Evolutionary conservation across 2,113 vertebrate species (phyloP), one percentile per base, ranked within the genome.

Genomic region (Lagenorhynchus albirostris): DNA sequence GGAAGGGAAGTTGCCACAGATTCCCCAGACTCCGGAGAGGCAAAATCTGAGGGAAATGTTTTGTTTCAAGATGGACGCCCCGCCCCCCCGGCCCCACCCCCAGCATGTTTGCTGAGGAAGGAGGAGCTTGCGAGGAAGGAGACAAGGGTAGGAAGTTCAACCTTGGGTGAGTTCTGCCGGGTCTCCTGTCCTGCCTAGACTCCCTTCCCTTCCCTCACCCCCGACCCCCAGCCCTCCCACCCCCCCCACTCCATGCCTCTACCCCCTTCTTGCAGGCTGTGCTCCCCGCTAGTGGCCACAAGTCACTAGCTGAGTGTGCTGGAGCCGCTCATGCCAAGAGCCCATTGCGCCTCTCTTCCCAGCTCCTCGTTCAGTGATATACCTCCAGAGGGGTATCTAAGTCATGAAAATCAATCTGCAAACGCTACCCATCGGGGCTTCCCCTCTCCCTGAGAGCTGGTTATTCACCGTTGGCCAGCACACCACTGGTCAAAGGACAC

Each of bases 371-470:
- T 67, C 23, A 44, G 29, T 58, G 71, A 67, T 53, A 70, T 38
- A 38, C 38, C 38, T 14, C 1, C 11, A 50, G 33, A 58, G 36
- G 20, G 89, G 23, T 50, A 18, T 38, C 26, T 70, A 76, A 15
- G 17, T 67, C 36, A 15, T 29, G 65, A 55, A 88, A 70, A 76
- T 50, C 70, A 38, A 31, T 20, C 73, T 63, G 12, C 41, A 90
- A 62, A 47, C 2, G 2, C 80, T 20, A 12, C 23, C 3, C 0
- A n/a, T 5, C 2, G 4, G 41, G 47, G 6, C 23, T 38, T 25
- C 44, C 6, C 25, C 21, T 23, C 33, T 63, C 15, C 44, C 84
- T 38, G 6, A 38, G 20, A 80, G 68, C 55, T 88, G 47, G 82
- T 15, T 62, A n/a, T 23, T 82, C 65, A 67, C 53, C 29, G 21